A percentile compares a stretch with the other conserved stretches of the same genome.
phyloP scores from a whole-genome alignment of 2,113 vertebrate species.

The Spheniscus mendiculus region DNA sequence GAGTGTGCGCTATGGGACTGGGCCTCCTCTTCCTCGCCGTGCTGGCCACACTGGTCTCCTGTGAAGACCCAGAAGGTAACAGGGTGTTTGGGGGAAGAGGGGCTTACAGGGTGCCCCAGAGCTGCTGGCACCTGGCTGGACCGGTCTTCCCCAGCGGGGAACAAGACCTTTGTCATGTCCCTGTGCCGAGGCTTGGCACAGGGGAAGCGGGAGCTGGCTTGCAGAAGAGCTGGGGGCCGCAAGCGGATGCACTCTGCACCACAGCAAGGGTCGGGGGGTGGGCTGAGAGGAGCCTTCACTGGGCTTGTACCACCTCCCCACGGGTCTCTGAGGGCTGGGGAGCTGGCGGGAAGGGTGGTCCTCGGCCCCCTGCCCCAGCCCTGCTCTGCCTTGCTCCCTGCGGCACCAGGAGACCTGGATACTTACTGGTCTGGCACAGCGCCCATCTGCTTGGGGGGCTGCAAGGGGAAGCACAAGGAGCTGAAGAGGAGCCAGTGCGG shows the following conservation, averaged over 20 bases:
- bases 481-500: conserved; percentile 82
- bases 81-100: not conserved
- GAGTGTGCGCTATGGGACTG: not conserved
- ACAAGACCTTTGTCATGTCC: not conserved
- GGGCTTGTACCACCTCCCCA: not conserved
- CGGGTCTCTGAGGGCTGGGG: not conserved
- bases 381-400: not conserved
- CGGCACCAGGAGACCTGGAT: conserved; percentile 18
- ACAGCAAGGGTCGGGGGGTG: fast-evolving
- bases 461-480: conserved; percentile 77
- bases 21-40: not conserved
- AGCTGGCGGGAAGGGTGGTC: not conserved
- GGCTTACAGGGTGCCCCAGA: not conserved
- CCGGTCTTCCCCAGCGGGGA: not conserved
- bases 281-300: fast-evolving
- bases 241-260: fast-evolving
- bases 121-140: not conserved
- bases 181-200: not conserved
- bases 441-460: conserved; percentile 80
- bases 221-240: not conserved
- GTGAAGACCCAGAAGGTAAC: conserved; percentile 50
- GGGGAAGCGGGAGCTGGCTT: not conserved
- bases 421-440: conserved; percentile 84
- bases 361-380: not conserved
- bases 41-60: not conserved